phyloP scores from a whole-genome alignment of 2,797 vertebrate genomes.

The Rhodeus uyekii region DNA sequence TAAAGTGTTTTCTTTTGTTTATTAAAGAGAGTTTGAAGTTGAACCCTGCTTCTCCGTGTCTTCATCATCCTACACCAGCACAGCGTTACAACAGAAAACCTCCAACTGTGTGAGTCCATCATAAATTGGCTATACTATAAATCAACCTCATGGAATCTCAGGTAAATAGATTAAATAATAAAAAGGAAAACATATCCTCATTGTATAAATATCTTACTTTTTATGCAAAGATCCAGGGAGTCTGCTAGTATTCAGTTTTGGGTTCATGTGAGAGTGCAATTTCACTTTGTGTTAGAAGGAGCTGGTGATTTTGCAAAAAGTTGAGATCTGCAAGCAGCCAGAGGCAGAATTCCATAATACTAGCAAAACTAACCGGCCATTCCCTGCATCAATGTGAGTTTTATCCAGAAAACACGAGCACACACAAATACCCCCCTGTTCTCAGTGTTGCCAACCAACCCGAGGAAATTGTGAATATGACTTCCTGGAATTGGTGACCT shows the following conservation, averaged over 20 bases:
- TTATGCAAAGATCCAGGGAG: not conserved
- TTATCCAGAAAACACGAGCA: conserved; percentile 55
- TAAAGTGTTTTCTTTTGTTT: too few relatives aligned
- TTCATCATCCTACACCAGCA: too few relatives aligned
- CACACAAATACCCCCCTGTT: conserved; percentile 70
- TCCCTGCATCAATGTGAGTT: conserved; percentile 59
- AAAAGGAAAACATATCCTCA: not conserved
- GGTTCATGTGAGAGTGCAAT: not conserved
- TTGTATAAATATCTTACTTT: not conserved
- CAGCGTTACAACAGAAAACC: too few relatives aligned
- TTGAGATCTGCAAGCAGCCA: not conserved
- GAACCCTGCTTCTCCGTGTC: too few relatives aligned
- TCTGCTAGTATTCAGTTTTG: not conserved
- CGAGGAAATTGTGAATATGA: conserved; percentile 61
- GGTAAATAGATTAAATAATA: not conserved
- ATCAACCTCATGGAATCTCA: not conserved
- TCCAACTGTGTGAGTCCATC: not conserved
- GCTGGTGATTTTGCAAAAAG: conserved; percentile 8
- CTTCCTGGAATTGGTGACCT: conserved; percentile 37
- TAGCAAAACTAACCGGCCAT: conserved; percentile 51
- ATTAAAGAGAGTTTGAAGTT: too few relatives aligned
- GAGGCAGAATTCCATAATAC: not conserved
- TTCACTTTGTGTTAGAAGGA: not conserved
- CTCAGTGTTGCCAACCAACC: conserved; percentile 51
- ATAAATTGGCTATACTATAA: not conserved